Percentiles rank a stretch among this genome's conserved stretches.
phyloP scores from a whole-genome alignment of 2,888 invertebrate genomes.

The Gymnoscelis rufifasciata region DNA sequence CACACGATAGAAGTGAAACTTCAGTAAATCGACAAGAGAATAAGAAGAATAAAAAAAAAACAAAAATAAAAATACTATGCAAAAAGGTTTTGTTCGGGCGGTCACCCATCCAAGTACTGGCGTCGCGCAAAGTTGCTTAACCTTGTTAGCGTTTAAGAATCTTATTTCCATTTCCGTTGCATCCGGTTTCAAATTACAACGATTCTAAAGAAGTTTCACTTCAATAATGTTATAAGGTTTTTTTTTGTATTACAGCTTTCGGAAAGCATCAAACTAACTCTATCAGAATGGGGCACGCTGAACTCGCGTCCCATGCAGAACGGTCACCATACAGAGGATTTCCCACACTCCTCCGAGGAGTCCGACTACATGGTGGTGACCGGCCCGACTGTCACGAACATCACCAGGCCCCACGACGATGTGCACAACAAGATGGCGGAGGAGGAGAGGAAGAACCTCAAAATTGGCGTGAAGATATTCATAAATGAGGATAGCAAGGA shows the following conservation, averaged over 20 bases:
- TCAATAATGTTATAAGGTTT: neutral
- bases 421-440: constrained; percentile 81
- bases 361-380: constrained; percentile 59
- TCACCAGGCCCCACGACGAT: constrained; percentile 81
- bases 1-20: too few relatives aligned
- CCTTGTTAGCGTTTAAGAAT: too few relatives aligned
- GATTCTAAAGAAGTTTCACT: too few relatives aligned
- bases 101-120: too few relatives aligned
- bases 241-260: constrained; percentile 49
- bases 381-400: constrained; percentile 58
- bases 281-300: constrained; percentile 60
- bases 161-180: too few relatives aligned
- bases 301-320: constrained; percentile 39
- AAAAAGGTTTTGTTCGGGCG: too few relatives aligned
- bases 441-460: constrained; percentile 86
- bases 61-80: too few relatives aligned
- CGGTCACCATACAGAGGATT: constrained; percentile 42
- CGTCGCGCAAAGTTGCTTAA: too few relatives aligned
- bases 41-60: too few relatives aligned
- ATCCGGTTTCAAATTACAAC: too few relatives aligned
- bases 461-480: constrained; percentile 93
- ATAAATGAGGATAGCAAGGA: constrained; percentile 83
- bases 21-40: too few relatives aligned
- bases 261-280: constrained; percentile 71
- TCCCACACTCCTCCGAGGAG: constrained; percentile 40